Percentiles rank a stretch among this genome's conserved stretches.
Conservation (phyloP, 37 sponge, comb jelly and placozoan genomes). For the Amphimedon queenslandica region DNA sequence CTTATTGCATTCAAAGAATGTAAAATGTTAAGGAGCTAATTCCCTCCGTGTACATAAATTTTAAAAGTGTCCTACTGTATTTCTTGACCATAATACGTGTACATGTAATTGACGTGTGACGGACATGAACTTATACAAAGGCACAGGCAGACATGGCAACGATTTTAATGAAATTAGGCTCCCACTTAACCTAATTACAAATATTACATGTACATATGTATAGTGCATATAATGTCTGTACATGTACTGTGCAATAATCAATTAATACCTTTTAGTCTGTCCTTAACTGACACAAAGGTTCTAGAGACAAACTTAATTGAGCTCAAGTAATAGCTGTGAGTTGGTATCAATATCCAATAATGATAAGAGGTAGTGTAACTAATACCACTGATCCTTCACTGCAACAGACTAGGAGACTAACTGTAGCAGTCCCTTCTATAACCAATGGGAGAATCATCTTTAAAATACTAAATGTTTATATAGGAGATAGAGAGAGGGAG, state of each 20-base stretch:
- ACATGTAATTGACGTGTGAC: too few species aligned
- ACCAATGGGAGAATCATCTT: conserved; percentile 84
- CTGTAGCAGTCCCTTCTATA: conserved; percentile 56
- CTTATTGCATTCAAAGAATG: too few species aligned
- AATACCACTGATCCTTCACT: conserved; percentile 81
- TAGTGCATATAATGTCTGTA: too few species aligned
- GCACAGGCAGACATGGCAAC: too few species aligned
- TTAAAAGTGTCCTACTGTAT: too few species aligned
- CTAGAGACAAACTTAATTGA: conserved; percentile 17
- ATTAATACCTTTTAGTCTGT: conserved; percentile 37
- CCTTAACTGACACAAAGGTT: conserved; percentile 71
- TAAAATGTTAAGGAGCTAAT: too few species aligned
- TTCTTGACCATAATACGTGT: too few species aligned
- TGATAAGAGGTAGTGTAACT: conserved; percentile 47
- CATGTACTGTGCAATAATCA: background rate
- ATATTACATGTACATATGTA: too few species aligned
- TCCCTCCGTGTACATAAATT: too few species aligned
- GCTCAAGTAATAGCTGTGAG: conserved; percentile 66
- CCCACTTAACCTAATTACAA: too few species aligned
- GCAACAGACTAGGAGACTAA: conserved; percentile 85
- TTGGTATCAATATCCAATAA: conserved; percentile 43
- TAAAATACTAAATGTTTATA: conserved; percentile 76
- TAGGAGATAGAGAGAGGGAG: background rate
- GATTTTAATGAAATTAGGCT: too few species aligned
- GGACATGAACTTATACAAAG: too few species aligned